Evolutionary conservation across 2,113 vertebrate species (phyloP), one percentile per base, ranked within the genome.

Genomic region (Euleptes europaea): DNA sequence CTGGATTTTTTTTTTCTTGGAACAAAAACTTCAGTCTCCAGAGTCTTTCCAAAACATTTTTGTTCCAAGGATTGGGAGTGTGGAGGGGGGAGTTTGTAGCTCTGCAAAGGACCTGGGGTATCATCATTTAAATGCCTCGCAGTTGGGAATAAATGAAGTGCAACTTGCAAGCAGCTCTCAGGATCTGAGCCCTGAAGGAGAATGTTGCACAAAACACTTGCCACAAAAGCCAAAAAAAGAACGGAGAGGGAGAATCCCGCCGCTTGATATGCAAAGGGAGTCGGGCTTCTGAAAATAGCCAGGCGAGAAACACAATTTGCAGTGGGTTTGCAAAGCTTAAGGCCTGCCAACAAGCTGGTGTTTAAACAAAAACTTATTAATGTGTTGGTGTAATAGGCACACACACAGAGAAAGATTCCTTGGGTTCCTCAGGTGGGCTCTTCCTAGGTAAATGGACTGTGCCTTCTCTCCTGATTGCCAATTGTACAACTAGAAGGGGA

Each of bases 371-470:
- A 94, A 92, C 72, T 83, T 94, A 90, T 92, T 92, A 93, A n/a
- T n/a, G 94, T 95, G 94, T 94, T 95, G 91, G 89, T 94, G 94
- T 94, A 94, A 94, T 91, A 94, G 94, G 93, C 92, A 88, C 38
- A 89, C 69, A 80, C 38, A 9, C 19, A 26, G 2, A 21, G 1
- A n/a, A 15, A 63, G 10, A 21, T 28, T 88, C 78, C 92, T 84
- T 79, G 87, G 91, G 86, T 51, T 93, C 93, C 91, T 94, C 91
- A 90, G 93, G 94, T 94, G 94, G 89, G 87, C 92, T 94, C 91
- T 94, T 94, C 88, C 87, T 88, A 88, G 91, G 89, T 94, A 96
- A 96, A 96, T 88, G 93, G 90, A 93, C 93, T 94, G 72, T 90
- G 92, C 86, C 89, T 93, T 78, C 84, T 82, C 21, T 88, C 87